phyloP scores from a whole-genome alignment of 1,140 invertebrate genomes.

The Protaetia brevitarsis region DNA sequence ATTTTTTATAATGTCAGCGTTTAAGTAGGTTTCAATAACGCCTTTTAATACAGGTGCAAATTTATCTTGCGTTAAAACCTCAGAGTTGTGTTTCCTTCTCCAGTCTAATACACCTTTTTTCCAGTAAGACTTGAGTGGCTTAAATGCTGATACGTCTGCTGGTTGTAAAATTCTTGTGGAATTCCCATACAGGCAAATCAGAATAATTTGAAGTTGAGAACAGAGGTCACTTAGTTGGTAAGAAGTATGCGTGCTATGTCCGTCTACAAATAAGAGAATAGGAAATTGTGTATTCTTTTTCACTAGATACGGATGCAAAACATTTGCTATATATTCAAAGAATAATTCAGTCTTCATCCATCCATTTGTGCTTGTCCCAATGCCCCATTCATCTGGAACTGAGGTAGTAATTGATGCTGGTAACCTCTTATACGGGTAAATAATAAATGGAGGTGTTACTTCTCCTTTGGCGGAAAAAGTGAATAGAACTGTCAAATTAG shows the following conservation, averaged over 20 bases:
- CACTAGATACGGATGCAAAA: slow-evolving; percentile 40
- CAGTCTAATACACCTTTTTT: slow-evolving; percentile 37
- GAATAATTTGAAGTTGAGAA: slow-evolving; percentile 22
- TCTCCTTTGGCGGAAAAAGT: slow-evolving; percentile 36
- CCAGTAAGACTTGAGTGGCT: slow-evolving; percentile 38
- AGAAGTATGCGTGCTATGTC: slow-evolving; percentile 37
- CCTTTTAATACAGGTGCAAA: slow-evolving; percentile 38
- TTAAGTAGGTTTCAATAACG: slow-evolving; percentile 30
- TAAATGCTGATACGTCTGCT: slow-evolving; percentile 45
- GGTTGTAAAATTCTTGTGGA: slow-evolving; percentile 37
- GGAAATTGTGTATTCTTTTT: not conserved
- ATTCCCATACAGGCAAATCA: slow-evolving; percentile 20
- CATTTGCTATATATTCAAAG: slow-evolving; percentile 46
- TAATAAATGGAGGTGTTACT: slow-evolving; percentile 38
- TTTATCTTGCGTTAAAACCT: slow-evolving; percentile 30
- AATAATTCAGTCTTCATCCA: slow-evolving; percentile 48
- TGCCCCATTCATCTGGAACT: slow-evolving; percentile 42
- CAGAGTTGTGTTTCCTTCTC: slow-evolving; percentile 24
- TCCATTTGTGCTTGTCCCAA: slow-evolving; percentile 41
- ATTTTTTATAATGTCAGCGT: slow-evolving; percentile 21
- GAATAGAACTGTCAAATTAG: slow-evolving; percentile 40
- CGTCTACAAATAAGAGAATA: slow-evolving; percentile 38
- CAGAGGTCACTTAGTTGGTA: slow-evolving; percentile 36
- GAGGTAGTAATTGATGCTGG: slow-evolving; percentile 34
- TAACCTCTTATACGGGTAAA: slow-evolving; percentile 37